A percentile compares a stretch with the other conserved stretches of the same genome.
Evolutionary conservation across 1,140 invertebrate species (phyloP).

Genomic region (Manduca sexta): DNA sequence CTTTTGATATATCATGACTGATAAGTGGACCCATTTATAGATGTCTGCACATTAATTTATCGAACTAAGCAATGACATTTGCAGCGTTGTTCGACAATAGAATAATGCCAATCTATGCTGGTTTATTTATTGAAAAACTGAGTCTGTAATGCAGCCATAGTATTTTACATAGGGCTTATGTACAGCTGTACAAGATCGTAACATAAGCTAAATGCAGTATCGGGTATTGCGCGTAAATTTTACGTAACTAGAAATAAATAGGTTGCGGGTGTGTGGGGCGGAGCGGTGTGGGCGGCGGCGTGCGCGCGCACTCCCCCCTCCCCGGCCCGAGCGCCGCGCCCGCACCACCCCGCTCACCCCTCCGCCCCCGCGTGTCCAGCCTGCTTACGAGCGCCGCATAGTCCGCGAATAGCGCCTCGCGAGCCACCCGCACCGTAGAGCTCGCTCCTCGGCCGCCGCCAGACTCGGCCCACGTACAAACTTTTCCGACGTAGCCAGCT

Average conservation of each 20-base stretch:
- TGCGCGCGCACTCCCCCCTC: slow-evolving; percentile 45
- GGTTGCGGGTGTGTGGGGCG: slow-evolving; percentile 70
- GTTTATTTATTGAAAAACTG: background rate
- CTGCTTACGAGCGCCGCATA: slow-evolving; percentile 40
- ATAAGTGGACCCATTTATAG: background rate
- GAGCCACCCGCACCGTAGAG: slow-evolving; percentile 39
- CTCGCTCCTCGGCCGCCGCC: slow-evolving; percentile 31
- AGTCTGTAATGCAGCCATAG: slow-evolving; percentile 5
- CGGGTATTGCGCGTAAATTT: slow-evolving; percentile 70
- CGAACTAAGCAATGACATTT: background rate
- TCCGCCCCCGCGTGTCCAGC: slow-evolving; percentile 31
- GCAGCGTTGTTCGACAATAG: background rate
- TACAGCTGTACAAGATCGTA: slow-evolving; percentile 27
- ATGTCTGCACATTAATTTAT: background rate
- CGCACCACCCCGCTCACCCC: slow-evolving; percentile 20
- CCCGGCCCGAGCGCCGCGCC: slow-evolving; percentile 8
- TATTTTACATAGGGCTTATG: slow-evolving; percentile 22
- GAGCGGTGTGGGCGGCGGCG: slow-evolving; percentile 58
- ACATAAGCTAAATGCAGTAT: slow-evolving; percentile 64
- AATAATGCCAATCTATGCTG: background rate
- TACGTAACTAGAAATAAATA: slow-evolving; percentile 73
- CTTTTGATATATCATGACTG: slow-evolving; percentile 16
- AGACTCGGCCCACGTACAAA: slow-evolving; percentile 35
- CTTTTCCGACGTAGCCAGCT: slow-evolving; percentile 45
- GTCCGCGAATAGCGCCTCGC: slow-evolving; percentile 54